phyloP scores from a whole-genome alignment of 2,113 vertebrate species.

The Uria lomvia region DNA sequence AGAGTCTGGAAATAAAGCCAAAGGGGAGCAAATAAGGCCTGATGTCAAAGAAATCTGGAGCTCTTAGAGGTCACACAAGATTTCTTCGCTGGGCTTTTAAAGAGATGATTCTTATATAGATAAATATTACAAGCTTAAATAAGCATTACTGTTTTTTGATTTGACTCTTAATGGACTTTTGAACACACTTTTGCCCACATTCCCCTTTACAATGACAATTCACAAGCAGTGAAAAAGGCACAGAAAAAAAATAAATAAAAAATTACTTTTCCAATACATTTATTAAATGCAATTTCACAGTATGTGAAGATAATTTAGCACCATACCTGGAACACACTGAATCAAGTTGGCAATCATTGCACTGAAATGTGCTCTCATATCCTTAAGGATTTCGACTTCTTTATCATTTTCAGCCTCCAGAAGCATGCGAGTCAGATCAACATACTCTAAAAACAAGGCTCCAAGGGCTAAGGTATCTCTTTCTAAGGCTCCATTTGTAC shows the following conservation, averaged over 20 bases:
- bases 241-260: neutral
- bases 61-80: neutral
- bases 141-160: neutral
- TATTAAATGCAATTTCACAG: neutral
- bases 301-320: neutral
- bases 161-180: neutral
- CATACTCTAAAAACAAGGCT: slow-evolving; percentile 94
- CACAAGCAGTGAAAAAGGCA: neutral
- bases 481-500: slow-evolving; percentile 95
- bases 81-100: neutral
- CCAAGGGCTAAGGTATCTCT: slow-evolving; percentile 92
- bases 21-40: neutral
- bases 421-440: slow-evolving; percentile 97
- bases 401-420: slow-evolving; percentile 97
- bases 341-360: slow-evolving; percentile 95
- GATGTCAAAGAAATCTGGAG: neutral
- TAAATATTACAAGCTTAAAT: neutral
- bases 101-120: neutral
- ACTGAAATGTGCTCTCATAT: slow-evolving; percentile 97
- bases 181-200: neutral
- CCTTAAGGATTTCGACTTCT: slow-evolving; percentile 96
- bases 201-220: neutral
- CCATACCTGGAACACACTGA: slow-evolving; percentile 91
- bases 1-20: neutral
- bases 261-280: neutral